Evolutionary conservation across 2,888 invertebrate species (phyloP).

Genomic region (Drosophila bunnanda): DNA sequence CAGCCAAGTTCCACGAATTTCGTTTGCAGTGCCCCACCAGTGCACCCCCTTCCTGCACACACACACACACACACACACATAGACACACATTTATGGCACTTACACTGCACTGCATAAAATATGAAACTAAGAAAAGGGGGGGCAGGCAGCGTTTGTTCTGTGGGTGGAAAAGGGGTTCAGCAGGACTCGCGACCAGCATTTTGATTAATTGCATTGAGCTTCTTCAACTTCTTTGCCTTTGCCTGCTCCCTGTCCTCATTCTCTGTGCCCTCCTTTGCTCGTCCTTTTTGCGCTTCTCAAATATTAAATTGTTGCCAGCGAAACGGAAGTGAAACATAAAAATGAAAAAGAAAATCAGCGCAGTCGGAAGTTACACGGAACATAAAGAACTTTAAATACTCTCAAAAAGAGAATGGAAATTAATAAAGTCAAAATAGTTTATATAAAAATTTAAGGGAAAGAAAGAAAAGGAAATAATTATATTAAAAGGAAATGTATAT

Average conservation of each 20-base stretch:
- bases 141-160: slow-evolving; percentile 13
- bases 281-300: slow-evolving; percentile 31
- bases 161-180: background rate
- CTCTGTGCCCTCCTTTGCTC: background rate
- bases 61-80: slow-evolving; percentile 1
- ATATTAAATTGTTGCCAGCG: slow-evolving; percentile 51
- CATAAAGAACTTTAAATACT: background rate
- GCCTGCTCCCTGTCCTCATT: background rate
- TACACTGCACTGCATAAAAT: slow-evolving; percentile 20
- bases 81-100: slow-evolving; percentile 24
- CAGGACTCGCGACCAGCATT: slow-evolving; percentile 42
- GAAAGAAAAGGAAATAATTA: no score
- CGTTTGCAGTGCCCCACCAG: slow-evolving; percentile 41
- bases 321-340: slow-evolving; percentile 37
- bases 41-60: background rate
- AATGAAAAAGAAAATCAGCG: slow-evolving; percentile 19
- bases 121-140: background rate
- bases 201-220: slow-evolving; percentile 71
- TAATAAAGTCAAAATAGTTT: background rate
- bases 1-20: slow-evolving; percentile 52
- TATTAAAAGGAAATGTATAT: background rate
- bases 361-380: background rate
- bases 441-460: background rate
- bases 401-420: background rate
- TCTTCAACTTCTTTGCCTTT: background rate